These are phyloP conservation scores for Gari tellinella DNA, from an alignment of 2,888 invertebrate species.

Conservation along the genomic window DNA sequence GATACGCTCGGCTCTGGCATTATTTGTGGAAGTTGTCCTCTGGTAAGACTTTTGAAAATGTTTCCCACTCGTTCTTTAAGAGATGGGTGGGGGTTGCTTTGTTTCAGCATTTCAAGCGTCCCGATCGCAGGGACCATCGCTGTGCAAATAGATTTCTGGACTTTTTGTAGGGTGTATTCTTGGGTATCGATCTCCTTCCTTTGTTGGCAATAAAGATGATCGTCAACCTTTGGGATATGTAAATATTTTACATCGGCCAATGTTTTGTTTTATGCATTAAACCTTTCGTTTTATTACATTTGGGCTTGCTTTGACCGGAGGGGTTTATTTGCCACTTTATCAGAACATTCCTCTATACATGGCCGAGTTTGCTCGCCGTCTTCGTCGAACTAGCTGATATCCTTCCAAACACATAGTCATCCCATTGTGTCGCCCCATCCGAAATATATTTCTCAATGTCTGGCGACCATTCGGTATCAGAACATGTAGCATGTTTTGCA, in stretches of 20 bases:
- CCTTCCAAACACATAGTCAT: background rate
- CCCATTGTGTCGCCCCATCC: conserved; percentile 1
- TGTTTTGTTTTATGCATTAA: conserved; percentile 1
- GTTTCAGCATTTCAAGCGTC: background rate
- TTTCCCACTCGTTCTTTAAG: conserved; percentile 8
- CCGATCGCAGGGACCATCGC: conserved; percentile 7
- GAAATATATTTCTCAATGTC: too few species aligned
- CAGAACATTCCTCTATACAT: background rate
- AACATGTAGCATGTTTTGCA: too few species aligned
- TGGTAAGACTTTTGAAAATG: conserved; percentile 22
- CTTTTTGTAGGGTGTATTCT: conserved; percentile 8
- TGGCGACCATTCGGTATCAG: too few species aligned
- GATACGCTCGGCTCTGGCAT: conserved; percentile 7
- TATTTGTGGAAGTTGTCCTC: conserved; percentile 2
- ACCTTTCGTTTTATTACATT: background rate
- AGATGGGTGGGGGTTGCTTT: background rate
- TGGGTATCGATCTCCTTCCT: background rate
- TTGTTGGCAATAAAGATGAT: too few species aligned
- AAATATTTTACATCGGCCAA: conserved; percentile 14
- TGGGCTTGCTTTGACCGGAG: background rate
- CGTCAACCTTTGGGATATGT: too few species aligned
- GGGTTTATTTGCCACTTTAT: conserved; percentile 2
- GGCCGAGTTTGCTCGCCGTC: conserved; percentile 3
- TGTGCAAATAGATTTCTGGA: background rate
- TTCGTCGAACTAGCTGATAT: conserved; percentile 9